phyloP scores from a whole-genome alignment of 1,140 invertebrate species.

The Condylostylus longicornis region DNA sequence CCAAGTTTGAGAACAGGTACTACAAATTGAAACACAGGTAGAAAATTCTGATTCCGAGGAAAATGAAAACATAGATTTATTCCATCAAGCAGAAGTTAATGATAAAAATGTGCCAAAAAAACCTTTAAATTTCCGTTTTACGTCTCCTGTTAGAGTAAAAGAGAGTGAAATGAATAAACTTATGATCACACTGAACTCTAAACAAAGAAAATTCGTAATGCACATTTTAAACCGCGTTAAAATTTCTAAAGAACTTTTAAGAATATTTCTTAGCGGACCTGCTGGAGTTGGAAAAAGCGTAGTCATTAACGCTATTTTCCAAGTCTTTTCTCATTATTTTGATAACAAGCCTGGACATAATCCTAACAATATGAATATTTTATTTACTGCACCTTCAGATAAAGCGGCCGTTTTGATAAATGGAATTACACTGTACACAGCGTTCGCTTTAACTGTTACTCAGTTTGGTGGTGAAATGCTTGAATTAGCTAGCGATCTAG shows the following conservation, averaged over 20 bases:
- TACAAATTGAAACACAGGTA: neutral
- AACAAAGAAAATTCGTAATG: neutral
- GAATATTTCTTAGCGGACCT: neutral
- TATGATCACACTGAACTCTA: neutral
- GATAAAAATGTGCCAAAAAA: neutral
- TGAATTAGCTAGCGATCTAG: slow-evolving; percentile 5
- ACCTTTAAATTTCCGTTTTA: neutral
- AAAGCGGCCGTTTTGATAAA: slow-evolving; percentile 21
- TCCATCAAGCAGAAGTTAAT: neutral
- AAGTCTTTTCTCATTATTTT: neutral
- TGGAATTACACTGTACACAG: slow-evolving; percentile 21
- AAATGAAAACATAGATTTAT: slow-evolving; percentile 1
- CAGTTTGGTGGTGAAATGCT: slow-evolving; percentile 6
- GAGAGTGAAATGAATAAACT: neutral
- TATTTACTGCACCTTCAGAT: slow-evolving; percentile 11
- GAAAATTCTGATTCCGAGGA: neutral
- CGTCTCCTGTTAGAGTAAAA: neutral
- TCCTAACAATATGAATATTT: neutral
- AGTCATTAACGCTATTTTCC: neutral
- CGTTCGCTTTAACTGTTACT: slow-evolving; percentile 16
- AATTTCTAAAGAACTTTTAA: neutral
- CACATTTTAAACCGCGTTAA: neutral
- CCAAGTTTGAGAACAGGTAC: neutral
- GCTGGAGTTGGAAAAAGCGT: slow-evolving; percentile 1
- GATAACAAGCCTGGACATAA: neutral